These are phyloP conservation scores for Crossocerus cetratus DNA, from an alignment of 2,888 invertebrate genomes.

Conservation along the genomic window DNA sequence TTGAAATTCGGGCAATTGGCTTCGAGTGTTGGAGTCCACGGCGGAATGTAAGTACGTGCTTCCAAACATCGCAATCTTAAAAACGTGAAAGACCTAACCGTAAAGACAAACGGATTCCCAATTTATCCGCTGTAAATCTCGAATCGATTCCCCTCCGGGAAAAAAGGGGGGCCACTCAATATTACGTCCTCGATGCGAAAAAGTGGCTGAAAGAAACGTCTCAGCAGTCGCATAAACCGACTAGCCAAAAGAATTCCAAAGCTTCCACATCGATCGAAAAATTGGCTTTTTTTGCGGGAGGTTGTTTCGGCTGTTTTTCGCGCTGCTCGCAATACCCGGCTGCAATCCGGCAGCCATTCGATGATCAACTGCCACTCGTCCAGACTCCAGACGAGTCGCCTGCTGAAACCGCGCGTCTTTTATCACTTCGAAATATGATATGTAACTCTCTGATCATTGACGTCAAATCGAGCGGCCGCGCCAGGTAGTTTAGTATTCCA, in stretches of 20 bases:
- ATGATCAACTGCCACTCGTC: not conserved
- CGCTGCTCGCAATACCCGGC: not conserved
- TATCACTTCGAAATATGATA: not conserved
- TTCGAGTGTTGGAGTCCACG: no score
- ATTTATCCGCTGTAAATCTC: no score
- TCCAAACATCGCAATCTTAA: no score
- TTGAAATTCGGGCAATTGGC: no score
- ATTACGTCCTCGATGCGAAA: no score
- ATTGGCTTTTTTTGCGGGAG: not conserved
- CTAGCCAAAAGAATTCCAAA: not conserved
- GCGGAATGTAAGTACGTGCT: no score
- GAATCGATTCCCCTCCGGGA: no score
- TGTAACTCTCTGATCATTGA: not conserved
- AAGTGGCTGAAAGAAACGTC: no score
- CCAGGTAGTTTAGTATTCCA: slow-evolving; percentile 2
- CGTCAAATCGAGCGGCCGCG: not conserved
- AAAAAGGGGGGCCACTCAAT: no score
- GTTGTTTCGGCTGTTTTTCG: not conserved
- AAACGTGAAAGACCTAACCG: no score
- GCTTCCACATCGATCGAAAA: not conserved
- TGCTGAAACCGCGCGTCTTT: not conserved
- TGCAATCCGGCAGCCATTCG: not conserved
- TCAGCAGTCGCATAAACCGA: not conserved
- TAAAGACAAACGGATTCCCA: no score
- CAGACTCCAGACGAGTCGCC: not conserved